These are phyloP conservation scores for Aviceda subcristata DNA, from an alignment of 2,113 vertebrate genomes.

Conservation along the genomic window DNA sequence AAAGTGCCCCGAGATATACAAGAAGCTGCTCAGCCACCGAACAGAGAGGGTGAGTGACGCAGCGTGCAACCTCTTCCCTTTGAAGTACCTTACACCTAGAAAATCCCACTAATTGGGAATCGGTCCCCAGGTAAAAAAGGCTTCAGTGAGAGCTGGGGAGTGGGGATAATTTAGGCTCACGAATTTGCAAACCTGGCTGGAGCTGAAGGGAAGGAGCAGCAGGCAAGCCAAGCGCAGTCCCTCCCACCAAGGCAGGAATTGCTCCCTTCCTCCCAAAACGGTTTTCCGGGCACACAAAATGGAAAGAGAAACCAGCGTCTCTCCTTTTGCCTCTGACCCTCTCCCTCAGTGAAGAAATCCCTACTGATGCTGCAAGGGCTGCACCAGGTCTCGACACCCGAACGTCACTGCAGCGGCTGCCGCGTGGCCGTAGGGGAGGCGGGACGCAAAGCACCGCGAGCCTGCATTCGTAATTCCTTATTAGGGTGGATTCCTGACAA, in stretches of 20 bases:
- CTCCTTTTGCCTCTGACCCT: background rate
- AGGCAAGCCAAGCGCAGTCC: background rate
- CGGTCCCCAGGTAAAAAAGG: background rate
- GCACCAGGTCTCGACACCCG: background rate
- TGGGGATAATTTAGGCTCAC: background rate
- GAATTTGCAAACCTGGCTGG: background rate
- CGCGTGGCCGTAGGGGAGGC: fast-evolving
- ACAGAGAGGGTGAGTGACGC: background rate
- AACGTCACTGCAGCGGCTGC: fast-evolving
- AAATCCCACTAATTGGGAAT: background rate
- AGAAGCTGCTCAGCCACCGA: background rate
- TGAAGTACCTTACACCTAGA: background rate
- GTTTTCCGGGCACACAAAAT: background rate
- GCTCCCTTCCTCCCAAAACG: background rate
- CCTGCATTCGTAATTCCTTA: fast-evolving
- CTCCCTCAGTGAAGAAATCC: background rate
- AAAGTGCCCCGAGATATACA: fast-evolving
- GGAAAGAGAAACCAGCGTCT: background rate
- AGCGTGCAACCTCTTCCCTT: background rate
- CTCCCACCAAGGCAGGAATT: background rate
- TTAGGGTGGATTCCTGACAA: background rate
- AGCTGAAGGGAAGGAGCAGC: background rate
- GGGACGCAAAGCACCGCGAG: too few relatives aligned
- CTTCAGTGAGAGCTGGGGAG: background rate
- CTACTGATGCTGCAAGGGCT: background rate